Base-by-base conservation (phyloP, 1,140 invertebrate genomes). In the Teleogryllus occipitalis region DNA sequence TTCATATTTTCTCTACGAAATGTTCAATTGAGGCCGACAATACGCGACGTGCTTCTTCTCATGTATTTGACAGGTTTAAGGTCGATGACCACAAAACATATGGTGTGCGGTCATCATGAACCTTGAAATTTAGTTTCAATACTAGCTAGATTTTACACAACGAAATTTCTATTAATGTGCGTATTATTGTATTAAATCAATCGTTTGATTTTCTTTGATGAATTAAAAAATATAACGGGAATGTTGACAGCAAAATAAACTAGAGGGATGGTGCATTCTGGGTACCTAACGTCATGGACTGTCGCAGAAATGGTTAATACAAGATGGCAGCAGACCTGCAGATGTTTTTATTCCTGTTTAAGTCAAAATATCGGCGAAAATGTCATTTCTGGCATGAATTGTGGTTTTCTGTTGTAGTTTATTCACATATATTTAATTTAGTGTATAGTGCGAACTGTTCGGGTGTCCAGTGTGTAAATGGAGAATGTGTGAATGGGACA, bases 311-410 rank as follows among this genome's bases (percentile, higher is more conserved):
- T 84, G 83, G 82, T 83, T 79, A 78, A 80, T 77, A 78, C 80
- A 91, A 91, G 89, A 93, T 93, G 92, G 90, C 93, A 90, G 91
- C 91, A 88, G 89, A 90, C 83, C 85, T 92, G 85, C 92, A 93
- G 90, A 93, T 93, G 91, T 93, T 94, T 90, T 91, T 94, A 89
- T 93, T 94, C 87, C 88, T 94, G 85, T 93, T 93, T 88, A 94
- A 93, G 88, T 93, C 92, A 48, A 94, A 94, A 87, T 94, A 94
- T 87, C 90, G 93, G 86, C 91, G 92, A 88, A 92, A 93, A 93
- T 89, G 83, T 83, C 85, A 85, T 78, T 81, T 82, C 77, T 74
- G 82, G 47, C 47, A 80, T 54, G 65, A 81, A 77, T 77, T 83
- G 65, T 72, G 82, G 21, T 82, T 73, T 74, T 77, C 84, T 80